Percentiles rank a stretch among this genome's conserved stretches.
phyloP scores from a whole-genome alignment of 2,888 invertebrate species.

The Yponomeuta evonymella region DNA sequence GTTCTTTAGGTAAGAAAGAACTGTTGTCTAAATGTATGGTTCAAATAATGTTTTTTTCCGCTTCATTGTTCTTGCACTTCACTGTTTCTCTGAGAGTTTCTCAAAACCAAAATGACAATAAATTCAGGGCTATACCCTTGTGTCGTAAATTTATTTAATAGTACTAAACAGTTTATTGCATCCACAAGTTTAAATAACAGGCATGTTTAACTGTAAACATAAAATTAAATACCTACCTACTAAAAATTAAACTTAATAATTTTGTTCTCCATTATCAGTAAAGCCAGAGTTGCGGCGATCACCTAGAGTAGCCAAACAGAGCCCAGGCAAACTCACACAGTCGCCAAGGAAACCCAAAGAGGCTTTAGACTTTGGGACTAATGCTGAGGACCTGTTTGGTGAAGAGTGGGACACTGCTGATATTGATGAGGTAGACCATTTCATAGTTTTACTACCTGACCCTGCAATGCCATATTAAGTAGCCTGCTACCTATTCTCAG shows the following conservation, averaged over 20 bases:
- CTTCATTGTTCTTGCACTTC: too few relatives aligned
- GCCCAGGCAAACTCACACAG: constrained; percentile 32
- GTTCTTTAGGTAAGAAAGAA: not conserved
- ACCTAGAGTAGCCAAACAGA: constrained; percentile 29
- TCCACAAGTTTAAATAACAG: not conserved
- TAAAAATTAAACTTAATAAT: too few relatives aligned
- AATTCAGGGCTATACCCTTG: not conserved
- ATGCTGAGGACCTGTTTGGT: constrained; percentile 51
- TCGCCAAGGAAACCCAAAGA: constrained; percentile 38
- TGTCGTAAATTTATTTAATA: too few relatives aligned
- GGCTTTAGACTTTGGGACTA: constrained; percentile 34
- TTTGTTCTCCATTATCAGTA: constrained; percentile 1
- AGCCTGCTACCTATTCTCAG: too few relatives aligned
- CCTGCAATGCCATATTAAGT: too few relatives aligned
- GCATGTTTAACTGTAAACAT: too few relatives aligned
- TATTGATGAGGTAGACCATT: constrained; percentile 20
- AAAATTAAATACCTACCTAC: too few relatives aligned
- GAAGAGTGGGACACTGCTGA: constrained; percentile 49
- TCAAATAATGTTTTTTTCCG: too few relatives aligned
- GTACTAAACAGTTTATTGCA: too few relatives aligned
- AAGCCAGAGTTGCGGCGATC: constrained; percentile 27
- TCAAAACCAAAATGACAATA: too few relatives aligned
- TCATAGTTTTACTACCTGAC: too few relatives aligned
- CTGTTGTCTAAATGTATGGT: not conserved
- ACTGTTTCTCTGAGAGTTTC: too few relatives aligned